These are phyloP conservation scores for Colinus virginianus DNA, from an alignment of 2,113 vertebrate genomes.

Conservation along the genomic window DNA sequence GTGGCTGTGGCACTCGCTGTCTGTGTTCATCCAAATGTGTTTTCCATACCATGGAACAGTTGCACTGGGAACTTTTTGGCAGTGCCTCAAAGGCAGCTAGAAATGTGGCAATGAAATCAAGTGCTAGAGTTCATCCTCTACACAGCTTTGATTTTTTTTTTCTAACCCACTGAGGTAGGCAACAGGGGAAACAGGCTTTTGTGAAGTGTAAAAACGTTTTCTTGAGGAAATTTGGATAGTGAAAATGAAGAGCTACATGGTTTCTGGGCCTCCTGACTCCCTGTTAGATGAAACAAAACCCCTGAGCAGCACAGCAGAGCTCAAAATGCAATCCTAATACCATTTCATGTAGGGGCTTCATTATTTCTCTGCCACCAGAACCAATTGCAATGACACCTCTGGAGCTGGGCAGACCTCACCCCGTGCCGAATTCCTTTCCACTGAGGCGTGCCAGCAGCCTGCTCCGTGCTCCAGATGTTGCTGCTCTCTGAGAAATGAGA, in stretches of 20 bases:
- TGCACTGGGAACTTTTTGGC: not conserved
- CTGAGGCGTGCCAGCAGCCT: slow-evolving; percentile 75
- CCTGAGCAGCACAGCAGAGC: not conserved
- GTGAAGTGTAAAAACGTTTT: slow-evolving; percentile 7
- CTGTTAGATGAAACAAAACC: slow-evolving; percentile 55
- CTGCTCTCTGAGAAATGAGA: slow-evolving; percentile 78
- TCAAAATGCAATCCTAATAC: not conserved
- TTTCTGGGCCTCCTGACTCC: not conserved
- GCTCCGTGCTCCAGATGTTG: slow-evolving; percentile 77
- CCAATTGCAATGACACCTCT: slow-evolving; percentile 77
- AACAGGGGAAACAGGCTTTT: slow-evolving; percentile 8
- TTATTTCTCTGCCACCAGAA: slow-evolving; percentile 73
- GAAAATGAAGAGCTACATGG: not conserved
- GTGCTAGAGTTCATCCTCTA: not conserved
- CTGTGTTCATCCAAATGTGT: not conserved
- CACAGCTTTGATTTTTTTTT: slow-evolving; percentile 49
- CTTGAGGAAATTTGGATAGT: not conserved
- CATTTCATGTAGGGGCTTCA: slow-evolving; percentile 45
- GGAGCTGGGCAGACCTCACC: slow-evolving; percentile 79
- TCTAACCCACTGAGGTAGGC: not conserved
- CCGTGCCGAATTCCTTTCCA: slow-evolving; percentile 71
- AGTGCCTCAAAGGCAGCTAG: not conserved
- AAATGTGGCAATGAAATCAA: not conserved
- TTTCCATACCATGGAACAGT: fast-evolving
- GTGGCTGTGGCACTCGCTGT: fast-evolving